Base-by-base conservation (phyloP, 2,797 vertebrate species). In the Acanthurus lineatus region DNA sequence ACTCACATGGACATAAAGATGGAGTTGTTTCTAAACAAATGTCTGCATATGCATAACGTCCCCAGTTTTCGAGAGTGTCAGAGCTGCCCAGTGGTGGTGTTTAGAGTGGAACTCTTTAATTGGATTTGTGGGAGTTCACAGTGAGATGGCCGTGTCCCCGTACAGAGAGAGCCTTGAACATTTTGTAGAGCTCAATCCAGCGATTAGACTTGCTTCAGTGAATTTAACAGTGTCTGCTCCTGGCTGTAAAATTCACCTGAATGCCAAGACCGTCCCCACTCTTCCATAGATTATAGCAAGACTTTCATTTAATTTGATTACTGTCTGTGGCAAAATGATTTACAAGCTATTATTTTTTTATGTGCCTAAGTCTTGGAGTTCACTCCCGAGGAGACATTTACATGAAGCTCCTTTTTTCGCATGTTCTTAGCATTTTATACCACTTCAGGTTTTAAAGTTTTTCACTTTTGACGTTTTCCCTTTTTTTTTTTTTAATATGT, bases 171-270 rank as follows among this genome's bases (percentile, higher is more conserved):
- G 22, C 56, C 71, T 44, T 28, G 45, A 51, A 72, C 54, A 38
- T 62, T 84, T 84, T 25, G 68, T 64, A n/a, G 54, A 76, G 64
- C 73, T 86, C 47, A 45, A 53, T 68, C 64, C 70, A 68, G 45
- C 12, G 48, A 83, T 81, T 72, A 72, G 72, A 53, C 54, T 25
- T 35, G 73, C 77, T 86, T 51, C 58, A 6, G 53, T 76, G 76
- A 65, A 64, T 82, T 66, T 63, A 17, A 57, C 70, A 49, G 32
- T 25, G 52, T 60, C 35, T 70, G 61, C 76, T 73, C 48, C 32
- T 16, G 54, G 79, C 81, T 67, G 72, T 72, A 54, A 74, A 72
- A 79, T 71, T 69, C 70, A 70, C 78, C 83, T 79, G 73, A 75
- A 77, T 51, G 67, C 59, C 32, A 8, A 57, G 51, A 71, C 32